Conservation (phyloP, 2,113 vertebrate genomes). For the Microcebus griseorufus region DNA sequence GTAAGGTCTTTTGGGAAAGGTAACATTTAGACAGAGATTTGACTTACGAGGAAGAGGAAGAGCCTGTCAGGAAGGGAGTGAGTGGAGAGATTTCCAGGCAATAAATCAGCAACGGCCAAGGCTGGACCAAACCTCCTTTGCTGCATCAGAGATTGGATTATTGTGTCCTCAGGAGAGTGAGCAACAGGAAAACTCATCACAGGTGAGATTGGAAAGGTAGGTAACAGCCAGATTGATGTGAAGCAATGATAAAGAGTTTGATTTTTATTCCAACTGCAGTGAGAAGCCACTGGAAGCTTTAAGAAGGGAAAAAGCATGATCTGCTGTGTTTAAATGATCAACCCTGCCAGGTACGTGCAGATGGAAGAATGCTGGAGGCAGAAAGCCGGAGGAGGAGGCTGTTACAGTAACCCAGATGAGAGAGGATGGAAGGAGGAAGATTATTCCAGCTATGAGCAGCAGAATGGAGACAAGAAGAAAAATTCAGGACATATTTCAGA, state of each 20-base stretch:
- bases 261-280: background rate
- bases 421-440: rapidly evolving
- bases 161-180: background rate
- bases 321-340: background rate
- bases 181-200: background rate
- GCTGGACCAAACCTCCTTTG: background rate
- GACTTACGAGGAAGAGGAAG: background rate
- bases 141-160: background rate
- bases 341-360: background rate
- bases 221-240: too few species aligned
- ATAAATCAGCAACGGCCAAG: background rate
- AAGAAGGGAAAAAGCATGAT: background rate
- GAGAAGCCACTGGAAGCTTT: background rate
- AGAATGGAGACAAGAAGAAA: background rate
- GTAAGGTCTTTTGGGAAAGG: background rate
- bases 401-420: background rate
- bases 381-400: background rate
- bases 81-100: background rate
- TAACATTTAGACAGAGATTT: background rate
- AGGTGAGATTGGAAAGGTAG: background rate
- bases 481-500: too few species aligned
- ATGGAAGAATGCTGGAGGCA: background rate
- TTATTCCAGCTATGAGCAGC: background rate
- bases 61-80: background rate
- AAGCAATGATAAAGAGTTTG: background rate